Evolutionary conservation across 2,888 invertebrate genomes (phyloP).

Genomic region (Volucella inflata): DNA sequence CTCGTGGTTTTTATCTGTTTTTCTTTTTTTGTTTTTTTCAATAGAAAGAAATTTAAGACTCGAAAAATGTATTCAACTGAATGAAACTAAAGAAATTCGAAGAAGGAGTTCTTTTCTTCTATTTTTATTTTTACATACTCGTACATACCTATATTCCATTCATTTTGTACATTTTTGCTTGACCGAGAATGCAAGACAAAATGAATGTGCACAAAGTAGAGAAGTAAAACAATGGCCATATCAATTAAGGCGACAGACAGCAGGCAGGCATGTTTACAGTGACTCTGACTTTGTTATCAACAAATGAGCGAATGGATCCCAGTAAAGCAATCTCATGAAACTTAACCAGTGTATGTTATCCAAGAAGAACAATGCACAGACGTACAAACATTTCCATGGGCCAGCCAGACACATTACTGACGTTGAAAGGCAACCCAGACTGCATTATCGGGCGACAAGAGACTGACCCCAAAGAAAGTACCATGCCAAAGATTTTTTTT

Average conservation of each 20-base stretch:
- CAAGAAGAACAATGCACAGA: slow-evolving; percentile 10
- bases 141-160: no score
- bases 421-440: background rate
- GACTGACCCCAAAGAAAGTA: slow-evolving; percentile 14
- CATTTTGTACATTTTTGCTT: background rate
- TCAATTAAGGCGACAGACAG: slow-evolving; percentile 43
- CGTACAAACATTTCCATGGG: background rate
- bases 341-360: slow-evolving; percentile 12
- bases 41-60: slow-evolving; percentile 45
- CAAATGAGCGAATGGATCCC: slow-evolving; percentile 25
- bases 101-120: slow-evolving; percentile 1
- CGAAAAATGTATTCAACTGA: slow-evolving; percentile 1
- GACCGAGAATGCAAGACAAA: background rate
- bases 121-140: no score
- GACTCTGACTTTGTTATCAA: slow-evolving; percentile 33
- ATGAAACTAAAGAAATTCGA: background rate
- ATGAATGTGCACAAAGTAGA: background rate
- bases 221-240: slow-evolving; percentile 30
- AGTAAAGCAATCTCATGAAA: slow-evolving; percentile 18
- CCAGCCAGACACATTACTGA: background rate
- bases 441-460: slow-evolving; percentile 11
- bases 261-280: slow-evolving; percentile 28
- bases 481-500: no score
- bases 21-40: slow-evolving; percentile 5
- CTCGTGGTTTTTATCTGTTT: slow-evolving; percentile 1